Percentiles rank a stretch among this genome's conserved stretches.
Conservation (phyloP, 2,797 vertebrate species). For the Hozukius guyotensis region DNA sequence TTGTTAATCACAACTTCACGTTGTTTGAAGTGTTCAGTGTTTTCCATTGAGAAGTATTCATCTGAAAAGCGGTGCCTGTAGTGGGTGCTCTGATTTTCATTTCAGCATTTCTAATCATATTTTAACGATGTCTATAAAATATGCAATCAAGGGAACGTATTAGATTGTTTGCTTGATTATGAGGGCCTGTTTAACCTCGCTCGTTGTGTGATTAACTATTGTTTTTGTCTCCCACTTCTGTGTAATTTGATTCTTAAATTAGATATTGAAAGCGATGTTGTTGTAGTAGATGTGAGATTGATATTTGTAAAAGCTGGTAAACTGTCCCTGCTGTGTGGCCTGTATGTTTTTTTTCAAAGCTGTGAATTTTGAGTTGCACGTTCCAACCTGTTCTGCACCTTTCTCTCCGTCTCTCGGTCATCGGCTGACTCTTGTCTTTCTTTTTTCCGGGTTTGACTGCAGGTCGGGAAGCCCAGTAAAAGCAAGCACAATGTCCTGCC, state of each 20-base stretch:
- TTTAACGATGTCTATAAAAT: conserved; percentile 58
- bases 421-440: conserved; percentile 4
- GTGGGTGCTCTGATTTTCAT: conserved; percentile 10
- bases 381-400: neutral
- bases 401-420: conserved; percentile 10
- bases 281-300: neutral
- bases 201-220: conserved; percentile 27
- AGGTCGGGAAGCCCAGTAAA: conserved; percentile 98
- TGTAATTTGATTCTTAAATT: neutral
- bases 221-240: conserved; percentile 15
- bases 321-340: neutral
- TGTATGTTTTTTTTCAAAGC: neutral
- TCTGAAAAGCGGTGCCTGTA: neutral
- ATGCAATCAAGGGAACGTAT: conserved; percentile 39
- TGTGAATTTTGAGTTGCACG: neutral
- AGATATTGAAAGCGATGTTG: neutral
- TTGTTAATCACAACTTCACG: neutral
- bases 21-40: neutral
- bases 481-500: conserved; percentile 98
- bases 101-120: conserved; percentile 40
- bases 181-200: conserved; percentile 20
- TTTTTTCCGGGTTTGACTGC: conserved; percentile 38
- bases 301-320: neutral
- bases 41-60: conserved; percentile 14
- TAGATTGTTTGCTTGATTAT: conserved; percentile 42